phyloP scores from a whole-genome alignment of 30 jellyfish, hydroid and myxozoan species.

The Aurelia sp. region DNA sequence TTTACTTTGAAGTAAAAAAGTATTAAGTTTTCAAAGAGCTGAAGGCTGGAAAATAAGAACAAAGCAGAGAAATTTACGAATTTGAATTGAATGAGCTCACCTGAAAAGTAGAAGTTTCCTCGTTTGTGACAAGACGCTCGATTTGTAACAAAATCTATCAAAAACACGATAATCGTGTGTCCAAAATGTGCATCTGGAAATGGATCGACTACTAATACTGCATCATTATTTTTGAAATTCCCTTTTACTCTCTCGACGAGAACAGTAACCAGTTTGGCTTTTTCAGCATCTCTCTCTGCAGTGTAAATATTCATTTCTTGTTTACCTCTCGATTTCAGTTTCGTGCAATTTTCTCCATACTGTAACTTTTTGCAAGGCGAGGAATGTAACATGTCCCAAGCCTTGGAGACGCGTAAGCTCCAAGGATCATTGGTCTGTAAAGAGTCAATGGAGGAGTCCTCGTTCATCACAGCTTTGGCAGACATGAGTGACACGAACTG shows the following conservation, averaged over 20 bases:
- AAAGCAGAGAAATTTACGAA: no score
- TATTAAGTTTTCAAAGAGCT: no score
- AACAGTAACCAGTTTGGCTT: conserved; percentile 37
- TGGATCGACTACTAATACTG: conserved; percentile 92
- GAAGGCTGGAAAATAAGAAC: no score
- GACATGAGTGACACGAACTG: conserved; percentile 22
- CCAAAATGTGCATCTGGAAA: conserved; percentile 98
- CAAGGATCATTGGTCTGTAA: conserved; percentile 29
- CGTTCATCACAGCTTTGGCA: conserved; percentile 33
- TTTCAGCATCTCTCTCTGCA: conserved; percentile 34
- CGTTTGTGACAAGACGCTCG: conserved; percentile 43
- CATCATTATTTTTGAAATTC: conserved; percentile 62
- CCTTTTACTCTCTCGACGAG: conserved; percentile 70
- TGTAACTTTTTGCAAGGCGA: conserved; percentile 75
- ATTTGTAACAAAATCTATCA: conserved; percentile 43
- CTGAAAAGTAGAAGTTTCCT: conserved; percentile 36
- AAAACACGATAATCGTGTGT: conserved; percentile 80
- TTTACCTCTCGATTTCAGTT: conserved; percentile 43
- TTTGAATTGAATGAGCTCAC: background rate
- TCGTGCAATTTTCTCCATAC: conserved; percentile 77
- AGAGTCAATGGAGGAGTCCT: conserved; percentile 12
- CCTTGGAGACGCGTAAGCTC: conserved; percentile 65
- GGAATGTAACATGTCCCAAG: conserved; percentile 67
- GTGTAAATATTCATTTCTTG: conserved; percentile 73
- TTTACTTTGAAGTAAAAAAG: background rate